Conservation (phyloP, 2,888 invertebrate species). For the Osmoderma eremita region DNA sequence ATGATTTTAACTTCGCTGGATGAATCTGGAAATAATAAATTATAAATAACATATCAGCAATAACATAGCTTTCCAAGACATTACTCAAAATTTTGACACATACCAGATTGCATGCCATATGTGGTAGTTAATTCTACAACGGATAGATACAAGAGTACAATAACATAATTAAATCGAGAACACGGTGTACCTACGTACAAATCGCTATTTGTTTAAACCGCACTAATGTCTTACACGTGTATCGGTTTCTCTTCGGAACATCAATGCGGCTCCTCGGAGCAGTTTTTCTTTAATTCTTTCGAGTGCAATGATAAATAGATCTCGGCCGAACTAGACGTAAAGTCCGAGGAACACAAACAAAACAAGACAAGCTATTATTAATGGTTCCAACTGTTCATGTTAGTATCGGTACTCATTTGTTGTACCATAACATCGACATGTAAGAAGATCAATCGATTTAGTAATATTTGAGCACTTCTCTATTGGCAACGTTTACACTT, state of each 20-base stretch:
- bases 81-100: too few species aligned
- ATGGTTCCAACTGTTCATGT: constrained; percentile 47
- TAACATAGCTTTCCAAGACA: too few species aligned
- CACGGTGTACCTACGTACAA: constrained; percentile 28
- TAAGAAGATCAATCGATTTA: constrained; percentile 43
- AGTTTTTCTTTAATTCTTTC: constrained; percentile 40
- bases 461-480: constrained; percentile 30
- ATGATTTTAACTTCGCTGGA: too few species aligned
- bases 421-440: constrained; percentile 44
- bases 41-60: too few species aligned
- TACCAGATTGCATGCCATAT: not conserved
- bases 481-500: constrained; percentile 36
- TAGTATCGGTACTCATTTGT: constrained; percentile 50
- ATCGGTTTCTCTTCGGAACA: constrained; percentile 27
- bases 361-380: constrained; percentile 46
- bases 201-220: constrained; percentile 31
- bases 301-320: constrained; percentile 39
- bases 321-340: constrained; percentile 37
- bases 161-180: constrained; percentile 28
- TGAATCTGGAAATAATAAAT: too few species aligned
- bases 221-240: constrained; percentile 35
- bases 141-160: constrained; percentile 4
- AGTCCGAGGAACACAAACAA: constrained; percentile 41
- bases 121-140: constrained; percentile 20
- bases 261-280: constrained; percentile 13